A percentile compares a stretch with the other conserved stretches of the same genome.
Conservation (phyloP, 2,888 invertebrate genomes). For the Aporophyla nigra region DNA sequence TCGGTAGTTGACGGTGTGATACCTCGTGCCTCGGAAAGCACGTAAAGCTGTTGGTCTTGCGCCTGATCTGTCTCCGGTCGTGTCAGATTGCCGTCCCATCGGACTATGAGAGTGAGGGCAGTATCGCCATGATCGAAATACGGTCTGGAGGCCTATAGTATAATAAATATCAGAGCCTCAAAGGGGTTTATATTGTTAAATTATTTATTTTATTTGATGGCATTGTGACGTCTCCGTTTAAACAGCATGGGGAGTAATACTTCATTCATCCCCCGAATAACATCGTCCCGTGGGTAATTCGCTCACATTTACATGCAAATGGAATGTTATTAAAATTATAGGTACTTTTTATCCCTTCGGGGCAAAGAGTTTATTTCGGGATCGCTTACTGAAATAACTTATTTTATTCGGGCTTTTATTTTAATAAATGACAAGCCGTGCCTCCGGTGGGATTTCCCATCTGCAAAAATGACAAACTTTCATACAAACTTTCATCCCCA, state of each 20-base stretch:
- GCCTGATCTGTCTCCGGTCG: too few relatives aligned
- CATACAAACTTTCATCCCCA: neutral
- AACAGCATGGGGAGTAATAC: constrained; percentile 16
- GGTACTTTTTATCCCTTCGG: constrained; percentile 25
- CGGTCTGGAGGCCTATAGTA: too few relatives aligned
- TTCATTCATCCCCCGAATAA: constrained; percentile 36
- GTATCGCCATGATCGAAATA: too few relatives aligned
- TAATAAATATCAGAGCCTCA: neutral
- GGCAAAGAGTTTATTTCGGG: constrained; percentile 5
- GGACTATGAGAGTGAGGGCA: too few relatives aligned
- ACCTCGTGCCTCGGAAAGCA: too few relatives aligned
- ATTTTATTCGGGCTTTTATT: constrained; percentile 8
- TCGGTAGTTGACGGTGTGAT: too few relatives aligned
- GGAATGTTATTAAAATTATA: constrained; percentile 51
- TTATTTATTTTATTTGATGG: constrained; percentile 27
- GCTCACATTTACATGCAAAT: constrained; percentile 54
- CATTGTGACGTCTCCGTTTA: constrained; percentile 14
- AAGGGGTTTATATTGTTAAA: constrained; percentile 7
- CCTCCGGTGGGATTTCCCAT: neutral
- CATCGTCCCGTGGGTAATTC: constrained; percentile 52
- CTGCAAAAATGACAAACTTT: neutral
- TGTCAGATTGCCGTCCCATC: too few relatives aligned
- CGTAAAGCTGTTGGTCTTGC: too few relatives aligned
- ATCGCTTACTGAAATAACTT: constrained; percentile 36
- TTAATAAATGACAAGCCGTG: neutral